Evolutionary conservation across 2,113 vertebrate species (phyloP).

Genomic region (Podocnemis expansa): DNA sequence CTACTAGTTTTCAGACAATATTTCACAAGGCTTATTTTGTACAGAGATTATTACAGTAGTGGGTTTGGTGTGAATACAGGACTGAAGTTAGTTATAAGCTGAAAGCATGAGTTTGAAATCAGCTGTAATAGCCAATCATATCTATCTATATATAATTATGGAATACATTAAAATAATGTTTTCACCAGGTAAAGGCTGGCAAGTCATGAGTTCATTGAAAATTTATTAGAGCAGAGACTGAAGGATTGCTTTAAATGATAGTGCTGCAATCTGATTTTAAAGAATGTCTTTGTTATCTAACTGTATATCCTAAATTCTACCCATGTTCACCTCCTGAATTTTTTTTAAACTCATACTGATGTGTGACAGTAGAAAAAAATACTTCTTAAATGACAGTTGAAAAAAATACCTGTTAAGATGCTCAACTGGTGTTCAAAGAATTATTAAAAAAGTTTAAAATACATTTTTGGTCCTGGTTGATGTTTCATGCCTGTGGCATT

Average conservation of each 20-base stretch:
- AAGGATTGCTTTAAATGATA: not conserved
- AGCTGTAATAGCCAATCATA: not conserved
- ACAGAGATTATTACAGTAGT: not conserved
- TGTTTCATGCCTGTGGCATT: constrained; percentile 34
- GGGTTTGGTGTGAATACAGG: not conserved
- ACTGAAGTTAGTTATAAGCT: not conserved
- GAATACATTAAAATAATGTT: not conserved
- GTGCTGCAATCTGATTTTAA: not conserved
- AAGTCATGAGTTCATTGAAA: not conserved
- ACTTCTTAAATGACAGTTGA: no score
- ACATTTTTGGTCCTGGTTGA: constrained; percentile 5
- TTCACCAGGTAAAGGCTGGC: not conserved
- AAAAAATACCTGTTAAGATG: constrained; percentile 30
- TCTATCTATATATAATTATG: not conserved
- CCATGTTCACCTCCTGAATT: not conserved
- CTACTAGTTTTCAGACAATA: not conserved
- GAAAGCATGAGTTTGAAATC: rapidly evolving
- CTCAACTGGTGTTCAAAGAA: constrained; percentile 33
- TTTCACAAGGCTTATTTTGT: not conserved
- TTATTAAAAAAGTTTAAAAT: constrained; percentile 52
- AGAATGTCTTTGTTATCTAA: not conserved
- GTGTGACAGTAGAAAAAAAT: constrained; percentile 5
- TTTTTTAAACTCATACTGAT: constrained; percentile 10
- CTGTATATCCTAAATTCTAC: not conserved
- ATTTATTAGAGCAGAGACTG: not conserved